These are phyloP conservation scores for Bombyx huttoni DNA, from an alignment of 2,888 invertebrate genomes.

Conservation along the genomic window DNA sequence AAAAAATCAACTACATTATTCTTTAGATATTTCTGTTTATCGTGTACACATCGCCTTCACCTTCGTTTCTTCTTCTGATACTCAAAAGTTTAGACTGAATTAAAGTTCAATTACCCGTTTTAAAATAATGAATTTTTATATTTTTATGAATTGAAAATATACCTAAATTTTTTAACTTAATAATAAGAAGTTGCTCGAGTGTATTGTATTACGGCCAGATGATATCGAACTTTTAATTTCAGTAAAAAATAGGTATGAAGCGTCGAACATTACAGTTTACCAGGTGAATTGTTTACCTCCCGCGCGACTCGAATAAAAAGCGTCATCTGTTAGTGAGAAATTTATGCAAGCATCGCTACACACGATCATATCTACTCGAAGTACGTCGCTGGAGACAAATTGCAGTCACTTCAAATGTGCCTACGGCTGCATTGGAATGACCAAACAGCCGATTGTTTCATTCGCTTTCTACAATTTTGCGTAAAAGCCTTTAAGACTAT, in stretches of 20 bases:
- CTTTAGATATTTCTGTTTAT: no score
- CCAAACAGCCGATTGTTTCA: constrained; percentile 50
- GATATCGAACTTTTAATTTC: constrained; percentile 58
- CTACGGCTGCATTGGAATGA: constrained; percentile 41
- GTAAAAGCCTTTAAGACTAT: constrained; percentile 28
- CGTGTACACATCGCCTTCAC: no score
- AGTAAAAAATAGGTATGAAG: constrained; percentile 43
- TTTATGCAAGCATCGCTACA: constrained; percentile 51
- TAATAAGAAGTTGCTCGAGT: neutral
- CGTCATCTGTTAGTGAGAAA: constrained; percentile 54
- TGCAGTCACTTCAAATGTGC: constrained; percentile 61
- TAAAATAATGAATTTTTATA: no score
- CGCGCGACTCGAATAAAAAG: constrained; percentile 43
- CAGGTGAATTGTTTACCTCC: constrained; percentile 60
- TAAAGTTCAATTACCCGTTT: no score
- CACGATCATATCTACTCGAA: constrained; percentile 66
- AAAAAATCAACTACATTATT: no score
- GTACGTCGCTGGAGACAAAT: constrained; percentile 62
- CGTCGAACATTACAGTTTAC: constrained; percentile 45
- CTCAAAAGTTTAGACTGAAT: no score
- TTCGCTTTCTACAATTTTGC: constrained; percentile 19
- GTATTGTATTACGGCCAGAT: constrained; percentile 23
- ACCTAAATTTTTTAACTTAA: no score
- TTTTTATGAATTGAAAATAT: no score
- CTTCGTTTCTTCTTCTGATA: no score